Percentiles rank a stretch among this genome's conserved stretches.
Evolutionary conservation across 2,888 invertebrate genomes (phyloP).

Genomic region (Stenolophus ochropezus): DNA sequence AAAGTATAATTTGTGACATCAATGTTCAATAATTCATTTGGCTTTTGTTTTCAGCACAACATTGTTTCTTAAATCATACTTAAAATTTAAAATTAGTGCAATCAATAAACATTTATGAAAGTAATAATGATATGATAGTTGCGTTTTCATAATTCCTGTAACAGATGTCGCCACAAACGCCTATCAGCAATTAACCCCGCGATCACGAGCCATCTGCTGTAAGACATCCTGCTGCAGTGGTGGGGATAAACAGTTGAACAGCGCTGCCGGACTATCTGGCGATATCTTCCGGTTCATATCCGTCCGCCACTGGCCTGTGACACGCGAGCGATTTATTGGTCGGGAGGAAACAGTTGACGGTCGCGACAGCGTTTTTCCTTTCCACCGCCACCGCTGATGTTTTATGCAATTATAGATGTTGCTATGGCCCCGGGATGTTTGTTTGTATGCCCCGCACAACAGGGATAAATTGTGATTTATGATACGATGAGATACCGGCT

Average conservation of each 20-base stretch:
- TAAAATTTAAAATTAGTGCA: no score
- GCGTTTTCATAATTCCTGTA: neutral
- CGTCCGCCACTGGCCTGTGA: constrained; percentile 1
- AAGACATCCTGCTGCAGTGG: neutral
- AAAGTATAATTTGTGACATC: no score
- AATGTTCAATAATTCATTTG: no score
- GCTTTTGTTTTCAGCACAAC: no score
- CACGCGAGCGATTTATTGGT: constrained; percentile 7
- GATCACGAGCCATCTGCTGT: constrained; percentile 34
- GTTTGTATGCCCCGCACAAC: neutral
- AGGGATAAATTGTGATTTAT: constrained; percentile 27
- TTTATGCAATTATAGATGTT: constrained; percentile 37
- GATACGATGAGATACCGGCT: neutral
- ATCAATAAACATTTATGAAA: no score
- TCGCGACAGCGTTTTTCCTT: constrained; percentile 9
- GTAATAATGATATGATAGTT: no score
- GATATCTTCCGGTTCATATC: constrained; percentile 50
- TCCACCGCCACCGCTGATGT: neutral
- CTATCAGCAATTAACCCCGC: constrained; percentile 34
- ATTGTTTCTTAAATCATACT: no score
- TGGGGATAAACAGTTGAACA: constrained; percentile 28
- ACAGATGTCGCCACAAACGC: constrained; percentile 32
- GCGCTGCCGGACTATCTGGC: constrained; percentile 33
- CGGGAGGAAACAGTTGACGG: constrained; percentile 23
- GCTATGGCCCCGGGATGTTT: neutral